phyloP scores from a whole-genome alignment of 2,113 vertebrate species.

The Chionomys nivalis region DNA sequence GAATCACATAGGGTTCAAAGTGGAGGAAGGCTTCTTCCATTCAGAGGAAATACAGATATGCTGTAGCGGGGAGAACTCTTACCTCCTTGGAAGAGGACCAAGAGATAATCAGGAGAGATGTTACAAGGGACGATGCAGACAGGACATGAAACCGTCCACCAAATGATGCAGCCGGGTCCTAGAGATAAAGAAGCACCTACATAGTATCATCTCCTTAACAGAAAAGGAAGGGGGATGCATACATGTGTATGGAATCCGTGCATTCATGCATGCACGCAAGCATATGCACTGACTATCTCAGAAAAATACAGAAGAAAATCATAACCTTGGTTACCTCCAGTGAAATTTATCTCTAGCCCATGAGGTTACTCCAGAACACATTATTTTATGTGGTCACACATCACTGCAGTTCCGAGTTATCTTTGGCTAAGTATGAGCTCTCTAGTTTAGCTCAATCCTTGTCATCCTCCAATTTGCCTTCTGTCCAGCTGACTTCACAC shows the following conservation, averaged over 20 bases:
- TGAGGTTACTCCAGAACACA: neutral
- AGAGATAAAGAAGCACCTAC: constrained; percentile 7
- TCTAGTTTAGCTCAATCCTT: neutral
- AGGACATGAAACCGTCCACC: neutral
- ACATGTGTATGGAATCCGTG: neutral
- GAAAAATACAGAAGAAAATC: constrained; percentile 19
- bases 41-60: neutral
- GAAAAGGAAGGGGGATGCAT: neutral
- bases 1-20: constrained; percentile 7
- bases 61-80: neutral
- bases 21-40: neutral
- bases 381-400: neutral
- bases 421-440: neutral
- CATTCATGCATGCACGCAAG: neutral
- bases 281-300: neutral
- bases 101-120: neutral
- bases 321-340: neutral
- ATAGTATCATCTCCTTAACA: constrained; percentile 22
- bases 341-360: constrained; percentile 8
- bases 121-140: neutral
- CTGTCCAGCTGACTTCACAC: constrained; percentile 22
- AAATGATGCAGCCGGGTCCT: neutral
- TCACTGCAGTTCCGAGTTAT: constrained; percentile 2
- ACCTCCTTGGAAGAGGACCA: neutral
- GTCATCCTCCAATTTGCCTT: constrained; percentile 23